These are phyloP conservation scores for Diogma glabrata DNA, from an alignment of 2,888 invertebrate genomes.

Conservation along the genomic window DNA sequence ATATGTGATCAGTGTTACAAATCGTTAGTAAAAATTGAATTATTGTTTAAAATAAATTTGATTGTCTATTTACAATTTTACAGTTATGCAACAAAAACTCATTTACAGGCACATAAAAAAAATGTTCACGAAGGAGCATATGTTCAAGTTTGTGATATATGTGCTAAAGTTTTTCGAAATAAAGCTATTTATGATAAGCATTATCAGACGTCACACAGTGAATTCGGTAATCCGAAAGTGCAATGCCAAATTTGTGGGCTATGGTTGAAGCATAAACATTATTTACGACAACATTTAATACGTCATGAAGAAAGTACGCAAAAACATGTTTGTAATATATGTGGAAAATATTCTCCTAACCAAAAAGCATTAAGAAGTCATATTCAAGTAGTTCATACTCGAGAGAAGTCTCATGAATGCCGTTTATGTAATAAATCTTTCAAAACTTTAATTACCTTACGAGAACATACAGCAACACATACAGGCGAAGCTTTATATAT, in stretches of 20 bases:
- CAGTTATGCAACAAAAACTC: background rate
- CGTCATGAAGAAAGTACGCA: conserved; percentile 28
- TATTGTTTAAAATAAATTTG: background rate
- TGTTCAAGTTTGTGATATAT: conserved; percentile 14
- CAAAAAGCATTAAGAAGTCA: conserved; percentile 30
- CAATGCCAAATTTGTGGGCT: conserved; percentile 33
- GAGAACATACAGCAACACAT: conserved; percentile 36
- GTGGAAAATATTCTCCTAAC: conserved; percentile 24
- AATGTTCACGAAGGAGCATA: conserved; percentile 7
- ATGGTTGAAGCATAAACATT: conserved; percentile 32
- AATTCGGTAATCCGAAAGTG: conserved; percentile 25
- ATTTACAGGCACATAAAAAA: background rate
- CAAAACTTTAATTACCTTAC: conserved; percentile 21
- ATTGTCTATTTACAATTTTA: background rate
- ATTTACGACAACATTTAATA: conserved; percentile 30
- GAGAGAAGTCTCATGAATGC: conserved; percentile 29
- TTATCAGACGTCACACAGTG: conserved; percentile 9
- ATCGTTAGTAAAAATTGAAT: background rate
- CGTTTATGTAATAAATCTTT: conserved; percentile 32
- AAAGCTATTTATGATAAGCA: conserved; percentile 13
- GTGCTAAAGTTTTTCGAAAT: conserved; percentile 10
- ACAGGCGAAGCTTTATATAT: conserved; percentile 34
- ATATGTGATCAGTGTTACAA: background rate
- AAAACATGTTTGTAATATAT: conserved; percentile 28
- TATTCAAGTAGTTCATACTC: conserved; percentile 31